Percentiles rank a stretch among this genome's conserved stretches.
These are phyloP conservation scores for Lacerta agilis DNA, from an alignment of 2,797 vertebrate genomes.

Conservation along the genomic window DNA sequence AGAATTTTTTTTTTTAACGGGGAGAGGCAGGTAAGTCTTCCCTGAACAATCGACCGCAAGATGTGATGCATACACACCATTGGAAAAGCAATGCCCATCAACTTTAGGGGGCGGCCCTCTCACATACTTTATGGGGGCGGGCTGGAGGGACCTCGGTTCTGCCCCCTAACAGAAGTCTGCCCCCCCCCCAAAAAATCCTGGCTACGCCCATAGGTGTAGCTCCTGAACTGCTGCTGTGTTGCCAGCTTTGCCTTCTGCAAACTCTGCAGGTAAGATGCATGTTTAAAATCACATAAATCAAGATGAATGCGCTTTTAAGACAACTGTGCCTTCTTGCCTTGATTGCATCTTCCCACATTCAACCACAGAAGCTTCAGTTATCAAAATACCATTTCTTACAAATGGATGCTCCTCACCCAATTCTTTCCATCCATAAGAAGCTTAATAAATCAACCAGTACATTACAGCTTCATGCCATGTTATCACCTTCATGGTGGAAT, in stretches of 20 bases:
- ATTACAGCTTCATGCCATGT: constrained; percentile 81
- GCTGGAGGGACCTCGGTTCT: no score
- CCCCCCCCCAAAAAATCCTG: no score
- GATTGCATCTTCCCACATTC: constrained; percentile 81
- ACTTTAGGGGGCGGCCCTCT: no score
- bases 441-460: constrained; percentile 81
- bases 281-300: constrained; percentile 45
- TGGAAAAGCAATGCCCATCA: no score
- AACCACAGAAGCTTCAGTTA: constrained; percentile 80
- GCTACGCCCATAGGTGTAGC: not conserved
- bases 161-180: no score
- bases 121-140: no score
- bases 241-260: not conserved
- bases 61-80: no score
- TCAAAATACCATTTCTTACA: constrained; percentile 79
- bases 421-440: constrained; percentile 68
- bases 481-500: constrained; percentile 82
- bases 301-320: constrained; percentile 71
- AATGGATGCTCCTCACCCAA: constrained; percentile 73
- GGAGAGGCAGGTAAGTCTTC: no score
- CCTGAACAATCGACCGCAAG: no score
- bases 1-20: no score
- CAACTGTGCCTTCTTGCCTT: constrained; percentile 75
- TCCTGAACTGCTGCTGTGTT: not conserved
- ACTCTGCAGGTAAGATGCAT: not conserved